These are phyloP conservation scores for Corydoras maculifer DNA, from an alignment of 2,113 vertebrate species.

Conservation along the genomic window DNA sequence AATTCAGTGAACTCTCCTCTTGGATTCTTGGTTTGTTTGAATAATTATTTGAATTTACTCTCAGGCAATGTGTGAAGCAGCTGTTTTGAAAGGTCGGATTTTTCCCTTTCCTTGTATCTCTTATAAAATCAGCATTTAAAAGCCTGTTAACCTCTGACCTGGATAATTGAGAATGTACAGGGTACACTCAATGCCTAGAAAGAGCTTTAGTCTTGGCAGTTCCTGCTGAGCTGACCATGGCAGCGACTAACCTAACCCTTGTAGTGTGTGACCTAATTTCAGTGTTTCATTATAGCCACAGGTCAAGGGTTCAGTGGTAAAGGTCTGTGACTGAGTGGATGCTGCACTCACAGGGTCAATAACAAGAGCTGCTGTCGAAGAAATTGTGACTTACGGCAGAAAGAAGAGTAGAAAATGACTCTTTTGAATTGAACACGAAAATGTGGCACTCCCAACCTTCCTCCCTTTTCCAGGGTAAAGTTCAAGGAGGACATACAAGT, in stretches of 20 bases:
- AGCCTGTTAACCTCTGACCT: conserved; percentile 29
- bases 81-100: conserved; percentile 28
- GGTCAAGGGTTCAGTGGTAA: conserved; percentile 22
- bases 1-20: conserved; percentile 21
- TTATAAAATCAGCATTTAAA: conserved; percentile 18
- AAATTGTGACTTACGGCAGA: background rate
- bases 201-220: background rate
- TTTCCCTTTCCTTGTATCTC: conserved; percentile 2
- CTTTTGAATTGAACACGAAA: background rate
- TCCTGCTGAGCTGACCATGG: conserved; percentile 6
- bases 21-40: conserved; percentile 11
- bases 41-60: conserved; percentile 40
- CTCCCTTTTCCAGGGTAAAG: conserved; percentile 5
- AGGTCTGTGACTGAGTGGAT: conserved; percentile 10
- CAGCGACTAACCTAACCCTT: background rate
- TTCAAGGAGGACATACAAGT: background rate
- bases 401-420: background rate
- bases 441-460: conserved; percentile 6
- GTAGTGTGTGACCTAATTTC: background rate
- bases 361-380: conserved; percentile 5
- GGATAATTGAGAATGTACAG: conserved; percentile 4
- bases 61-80: conserved; percentile 21
- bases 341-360: conserved; percentile 1
- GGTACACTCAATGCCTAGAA: conserved; percentile 1
- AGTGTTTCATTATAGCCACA: background rate